A percentile compares a stretch with the other conserved stretches of the same genome.
phyloP scores from a whole-genome alignment of 2,888 invertebrate species.

The Rhyacophila evoluta region DNA sequence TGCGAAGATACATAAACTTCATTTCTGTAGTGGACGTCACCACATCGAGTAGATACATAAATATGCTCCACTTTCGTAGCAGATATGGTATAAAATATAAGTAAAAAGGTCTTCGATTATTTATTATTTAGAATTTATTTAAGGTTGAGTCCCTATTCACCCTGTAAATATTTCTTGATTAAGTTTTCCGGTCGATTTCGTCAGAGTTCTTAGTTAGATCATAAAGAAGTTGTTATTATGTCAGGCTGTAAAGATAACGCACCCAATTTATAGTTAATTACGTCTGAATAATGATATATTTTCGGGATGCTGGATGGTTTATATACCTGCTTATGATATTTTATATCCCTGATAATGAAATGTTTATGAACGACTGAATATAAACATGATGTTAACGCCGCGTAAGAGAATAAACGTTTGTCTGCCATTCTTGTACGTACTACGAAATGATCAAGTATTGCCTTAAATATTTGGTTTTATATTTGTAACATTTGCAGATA shows the following conservation, averaged over 20 bases:
- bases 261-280: neutral
- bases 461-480: too few species aligned
- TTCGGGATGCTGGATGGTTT: neutral
- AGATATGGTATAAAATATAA: too few species aligned
- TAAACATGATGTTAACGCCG: neutral
- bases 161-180: neutral
- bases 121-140: too few species aligned
- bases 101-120: too few species aligned
- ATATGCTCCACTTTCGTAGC: too few species aligned
- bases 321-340: neutral
- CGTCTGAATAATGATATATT: slow-evolving; percentile 1
- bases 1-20: too few species aligned
- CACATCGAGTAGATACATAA: too few species aligned
- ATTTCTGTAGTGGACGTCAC: too few species aligned
- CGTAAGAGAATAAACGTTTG: too few species aligned
- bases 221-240: slow-evolving; percentile 6
- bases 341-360: neutral
- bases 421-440: too few species aligned
- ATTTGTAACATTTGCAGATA: too few species aligned
- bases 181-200: neutral
- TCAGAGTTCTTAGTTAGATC: neutral
- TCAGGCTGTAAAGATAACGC: neutral
- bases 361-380: neutral
- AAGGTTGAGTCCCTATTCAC: neutral
- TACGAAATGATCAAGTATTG: too few species aligned